phyloP scores from a whole-genome alignment of 1,140 invertebrate species.

The Bombus soroeensis region DNA sequence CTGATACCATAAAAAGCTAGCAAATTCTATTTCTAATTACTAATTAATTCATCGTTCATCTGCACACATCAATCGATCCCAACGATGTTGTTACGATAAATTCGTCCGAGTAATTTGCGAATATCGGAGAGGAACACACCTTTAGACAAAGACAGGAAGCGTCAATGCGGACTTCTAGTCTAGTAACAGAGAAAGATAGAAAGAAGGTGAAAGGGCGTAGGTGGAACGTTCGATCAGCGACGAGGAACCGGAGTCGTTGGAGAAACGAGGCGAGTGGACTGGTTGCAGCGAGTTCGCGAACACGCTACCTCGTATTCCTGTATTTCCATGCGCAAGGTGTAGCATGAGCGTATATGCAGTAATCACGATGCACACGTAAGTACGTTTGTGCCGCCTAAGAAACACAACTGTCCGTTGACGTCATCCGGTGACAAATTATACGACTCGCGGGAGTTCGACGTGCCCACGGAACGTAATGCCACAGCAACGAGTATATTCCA shows the following conservation, averaged over 20 bases:
- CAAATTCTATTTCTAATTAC: too few species aligned
- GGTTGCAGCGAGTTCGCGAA: conserved; percentile 34
- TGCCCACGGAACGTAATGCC: conserved; percentile 32
- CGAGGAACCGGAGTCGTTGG: conserved; percentile 31
- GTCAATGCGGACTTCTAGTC: not conserved
- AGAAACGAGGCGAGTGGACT: conserved; percentile 58
- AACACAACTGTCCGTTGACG: conserved; percentile 64
- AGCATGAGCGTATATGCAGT: conserved; percentile 48
- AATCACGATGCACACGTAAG: conserved; percentile 50
- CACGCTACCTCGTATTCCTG: conserved; percentile 23
- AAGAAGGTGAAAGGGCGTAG: conserved; percentile 18
- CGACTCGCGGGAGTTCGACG: conserved; percentile 63
- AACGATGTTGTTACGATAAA: too few species aligned
- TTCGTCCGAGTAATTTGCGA: too few species aligned
- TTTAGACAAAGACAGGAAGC: not conserved
- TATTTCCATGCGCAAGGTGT: conserved; percentile 62
- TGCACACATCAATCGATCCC: too few species aligned
- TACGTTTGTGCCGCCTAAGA: conserved; percentile 47
- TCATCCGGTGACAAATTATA: conserved; percentile 62
- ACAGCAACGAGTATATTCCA: not conserved
- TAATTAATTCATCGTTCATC: too few species aligned
- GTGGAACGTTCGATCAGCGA: conserved; percentile 53
- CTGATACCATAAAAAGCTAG: too few species aligned
- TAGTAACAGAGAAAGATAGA: not conserved
- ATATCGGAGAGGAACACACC: not conserved